Conservation (phyloP, 2,888 invertebrate species). For the Phorcus lineatus region DNA sequence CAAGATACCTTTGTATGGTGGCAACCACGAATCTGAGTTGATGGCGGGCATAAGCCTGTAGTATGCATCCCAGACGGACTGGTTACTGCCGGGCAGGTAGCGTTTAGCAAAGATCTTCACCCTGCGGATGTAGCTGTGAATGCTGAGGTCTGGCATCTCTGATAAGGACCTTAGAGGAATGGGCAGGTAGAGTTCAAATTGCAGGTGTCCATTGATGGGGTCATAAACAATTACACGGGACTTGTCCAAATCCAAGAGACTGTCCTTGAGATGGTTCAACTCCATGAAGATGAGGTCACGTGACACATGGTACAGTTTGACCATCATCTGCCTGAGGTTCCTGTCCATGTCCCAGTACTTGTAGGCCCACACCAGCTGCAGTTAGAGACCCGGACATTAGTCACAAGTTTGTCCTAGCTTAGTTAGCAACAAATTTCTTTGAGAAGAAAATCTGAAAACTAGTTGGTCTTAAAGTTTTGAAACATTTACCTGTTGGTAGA, state of each 20-base stretch:
- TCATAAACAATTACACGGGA: conserved; percentile 66
- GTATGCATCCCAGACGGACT: conserved; percentile 85
- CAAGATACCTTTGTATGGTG: conserved; percentile 87
- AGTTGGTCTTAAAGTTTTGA: too few relatives aligned
- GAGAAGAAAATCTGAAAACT: too few relatives aligned
- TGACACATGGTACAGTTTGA: conserved; percentile 40
- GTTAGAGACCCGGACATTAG: not conserved
- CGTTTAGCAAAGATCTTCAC: conserved; percentile 31
- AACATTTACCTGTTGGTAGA: conserved; percentile 57
- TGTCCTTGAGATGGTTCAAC: conserved; percentile 48
- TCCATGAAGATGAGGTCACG: conserved; percentile 49
- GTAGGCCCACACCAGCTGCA: conserved; percentile 54
- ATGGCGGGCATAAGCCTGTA: conserved; percentile 85
- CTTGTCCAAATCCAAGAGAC: conserved; percentile 62
- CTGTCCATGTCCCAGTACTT: conserved; percentile 59
- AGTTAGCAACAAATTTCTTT: too few relatives aligned
- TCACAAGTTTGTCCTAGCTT: too few relatives aligned
- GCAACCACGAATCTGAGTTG: conserved; percentile 88
- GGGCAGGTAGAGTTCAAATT: conserved; percentile 66
- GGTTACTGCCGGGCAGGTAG: conserved; percentile 43
- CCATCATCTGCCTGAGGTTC: conserved; percentile 39
- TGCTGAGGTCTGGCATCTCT: conserved; percentile 48
- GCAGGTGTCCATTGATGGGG: conserved; percentile 66
- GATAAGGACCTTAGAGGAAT: conserved; percentile 59
- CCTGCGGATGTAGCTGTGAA: conserved; percentile 29